Evolutionary conservation across 2,113 vertebrate genomes (phyloP).

Genomic region (Sprattus sprattus): DNA sequence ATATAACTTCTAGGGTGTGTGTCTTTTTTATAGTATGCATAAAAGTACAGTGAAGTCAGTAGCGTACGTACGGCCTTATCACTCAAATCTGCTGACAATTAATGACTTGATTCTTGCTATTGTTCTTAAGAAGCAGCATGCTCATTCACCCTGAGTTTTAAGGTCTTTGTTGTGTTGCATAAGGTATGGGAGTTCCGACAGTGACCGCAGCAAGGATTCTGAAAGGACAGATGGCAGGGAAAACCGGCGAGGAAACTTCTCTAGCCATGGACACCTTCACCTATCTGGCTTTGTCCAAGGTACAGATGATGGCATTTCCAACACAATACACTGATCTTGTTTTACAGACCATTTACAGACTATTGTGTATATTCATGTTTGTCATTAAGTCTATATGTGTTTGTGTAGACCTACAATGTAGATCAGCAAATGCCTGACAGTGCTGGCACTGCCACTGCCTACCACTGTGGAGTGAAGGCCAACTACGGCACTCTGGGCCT

Average conservation of each 20-base stretch:
- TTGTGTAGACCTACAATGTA: constrained; percentile 73
- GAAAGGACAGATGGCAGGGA: constrained; percentile 70
- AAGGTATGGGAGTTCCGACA: constrained; percentile 78
- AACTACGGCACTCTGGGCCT: constrained; percentile 78
- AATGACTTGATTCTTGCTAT: neutral
- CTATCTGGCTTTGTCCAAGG: constrained; percentile 76
- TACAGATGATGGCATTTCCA: constrained; percentile 33
- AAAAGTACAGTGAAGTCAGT: neutral
- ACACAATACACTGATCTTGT: neutral
- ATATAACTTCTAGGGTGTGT: neutral
- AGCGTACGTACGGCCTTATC: neutral
- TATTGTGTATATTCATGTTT: neutral
- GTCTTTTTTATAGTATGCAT: neutral
- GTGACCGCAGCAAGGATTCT: constrained; percentile 76
- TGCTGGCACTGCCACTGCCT: constrained; percentile 77
- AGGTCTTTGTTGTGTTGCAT: neutral
- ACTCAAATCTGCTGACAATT: neutral
- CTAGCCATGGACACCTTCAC: constrained; percentile 78
- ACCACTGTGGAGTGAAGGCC: constrained; percentile 77
- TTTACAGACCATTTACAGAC: neutral
- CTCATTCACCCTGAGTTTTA: neutral
- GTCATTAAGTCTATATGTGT: neutral
- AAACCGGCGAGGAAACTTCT: constrained; percentile 71
- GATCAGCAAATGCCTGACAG: constrained; percentile 80
- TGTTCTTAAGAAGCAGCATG: neutral